Evolutionary conservation across 1,140 invertebrate species (phyloP).

Genomic region (Drosophila arawakana): DNA sequence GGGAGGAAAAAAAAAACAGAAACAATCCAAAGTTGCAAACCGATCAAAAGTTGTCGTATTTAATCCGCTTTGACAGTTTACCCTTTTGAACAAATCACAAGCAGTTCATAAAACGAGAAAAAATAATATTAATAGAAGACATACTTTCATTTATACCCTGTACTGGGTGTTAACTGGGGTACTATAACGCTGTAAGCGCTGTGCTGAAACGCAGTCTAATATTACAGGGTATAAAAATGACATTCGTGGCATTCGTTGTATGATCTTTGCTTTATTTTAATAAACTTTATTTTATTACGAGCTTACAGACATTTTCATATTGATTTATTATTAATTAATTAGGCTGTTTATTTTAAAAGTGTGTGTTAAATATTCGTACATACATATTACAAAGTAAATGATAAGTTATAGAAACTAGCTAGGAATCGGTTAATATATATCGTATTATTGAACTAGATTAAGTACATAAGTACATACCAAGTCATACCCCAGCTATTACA

Average conservation of each 20-base stretch:
- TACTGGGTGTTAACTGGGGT: background rate
- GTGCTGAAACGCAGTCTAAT: too few species aligned
- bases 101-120: background rate
- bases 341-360: slow-evolving; percentile 19
- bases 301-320: slow-evolving; percentile 35
- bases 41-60: slow-evolving; percentile 30
- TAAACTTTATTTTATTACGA: slow-evolving; percentile 22
- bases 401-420: slow-evolving; percentile 24
- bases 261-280: slow-evolving; percentile 29
- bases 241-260: background rate
- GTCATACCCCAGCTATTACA: background rate
- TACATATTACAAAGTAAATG: slow-evolving; percentile 19
- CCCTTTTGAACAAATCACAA: slow-evolving; percentile 8
- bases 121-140: slow-evolving; percentile 11
- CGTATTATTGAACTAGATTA: slow-evolving; percentile 50
- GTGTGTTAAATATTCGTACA: slow-evolving; percentile 23
- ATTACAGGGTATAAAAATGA: too few species aligned
- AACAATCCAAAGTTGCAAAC: slow-evolving; percentile 24
- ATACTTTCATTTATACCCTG: slow-evolving; percentile 7
- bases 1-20: background rate
- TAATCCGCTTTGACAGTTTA: slow-evolving; percentile 49
- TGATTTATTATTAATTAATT: slow-evolving; percentile 3
- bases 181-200: background rate
- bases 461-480: slow-evolving; percentile 52
- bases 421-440: slow-evolving; percentile 34